Evolutionary conservation across 2,797 vertebrate genomes (phyloP).

Genomic region (Pterois miles): DNA sequence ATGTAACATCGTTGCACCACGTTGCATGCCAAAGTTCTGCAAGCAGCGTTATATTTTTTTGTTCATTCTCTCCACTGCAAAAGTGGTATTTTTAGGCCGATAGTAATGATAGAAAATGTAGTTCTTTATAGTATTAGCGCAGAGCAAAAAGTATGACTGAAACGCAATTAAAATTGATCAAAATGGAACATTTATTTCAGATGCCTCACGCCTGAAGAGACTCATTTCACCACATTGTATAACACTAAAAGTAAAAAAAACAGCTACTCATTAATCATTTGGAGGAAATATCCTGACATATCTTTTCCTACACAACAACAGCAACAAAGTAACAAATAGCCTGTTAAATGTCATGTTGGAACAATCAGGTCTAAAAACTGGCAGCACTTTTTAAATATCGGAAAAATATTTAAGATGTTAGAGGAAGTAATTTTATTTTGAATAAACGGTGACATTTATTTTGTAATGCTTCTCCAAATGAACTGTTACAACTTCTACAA

Average conservation of each 20-base stretch:
- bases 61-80: neutral
- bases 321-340: neutral
- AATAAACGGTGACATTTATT: neutral
- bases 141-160: neutral
- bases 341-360: neutral
- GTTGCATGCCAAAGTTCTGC: slow-evolving; percentile 4
- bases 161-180: neutral
- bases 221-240: neutral
- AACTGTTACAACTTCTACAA: neutral
- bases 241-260: neutral
- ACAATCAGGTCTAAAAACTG: neutral
- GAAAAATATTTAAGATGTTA: neutral
- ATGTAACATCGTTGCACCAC: neutral
- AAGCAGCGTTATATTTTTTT: neutral
- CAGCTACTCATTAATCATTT: neutral
- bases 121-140: neutral
- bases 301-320: neutral
- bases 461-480: neutral
- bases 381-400: neutral
- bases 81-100: neutral
- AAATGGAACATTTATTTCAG: neutral
- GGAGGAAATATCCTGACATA: neutral
- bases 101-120: neutral
- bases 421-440: neutral
- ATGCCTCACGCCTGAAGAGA: neutral